phyloP scores from a whole-genome alignment of 2,797 vertebrate genomes.

The Thripadectes ignobilis region DNA sequence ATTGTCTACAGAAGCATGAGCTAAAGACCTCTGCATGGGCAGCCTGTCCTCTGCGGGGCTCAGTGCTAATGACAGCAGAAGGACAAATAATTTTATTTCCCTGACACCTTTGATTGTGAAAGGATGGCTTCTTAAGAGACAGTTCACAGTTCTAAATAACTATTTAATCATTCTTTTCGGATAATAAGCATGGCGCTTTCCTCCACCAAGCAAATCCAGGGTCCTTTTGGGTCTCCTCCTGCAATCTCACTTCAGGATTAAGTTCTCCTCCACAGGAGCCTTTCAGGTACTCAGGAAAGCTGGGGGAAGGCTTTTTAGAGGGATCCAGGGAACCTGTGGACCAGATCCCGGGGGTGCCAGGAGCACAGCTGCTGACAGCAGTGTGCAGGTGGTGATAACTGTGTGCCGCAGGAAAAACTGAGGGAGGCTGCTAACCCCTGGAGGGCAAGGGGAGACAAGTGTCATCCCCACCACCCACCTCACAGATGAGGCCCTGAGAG shows the following conservation, averaged over 20 bases:
- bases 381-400: background rate
- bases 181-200: background rate
- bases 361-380: background rate
- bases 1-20: background rate
- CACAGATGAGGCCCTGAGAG: rapidly evolving
- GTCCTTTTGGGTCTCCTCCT: background rate
- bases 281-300: background rate
- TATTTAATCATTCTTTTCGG: background rate
- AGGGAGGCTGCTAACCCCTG: rapidly evolving
- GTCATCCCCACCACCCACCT: background rate
- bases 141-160: background rate
- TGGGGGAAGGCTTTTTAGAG: background rate
- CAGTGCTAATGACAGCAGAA: background rate
- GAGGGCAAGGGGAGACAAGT: background rate
- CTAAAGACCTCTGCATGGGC: background rate
- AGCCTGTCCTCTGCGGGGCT: background rate
- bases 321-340: background rate
- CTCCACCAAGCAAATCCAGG: background rate
- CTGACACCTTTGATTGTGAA: background rate
- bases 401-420: background rate
- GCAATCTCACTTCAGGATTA: background rate
- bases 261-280: background rate
- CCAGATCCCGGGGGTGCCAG: background rate
- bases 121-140: background rate
- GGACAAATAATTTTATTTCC: background rate